Evolutionary conservation across 1,140 invertebrate genomes (phyloP).

Genomic region (Papilio polyxenes): DNA sequence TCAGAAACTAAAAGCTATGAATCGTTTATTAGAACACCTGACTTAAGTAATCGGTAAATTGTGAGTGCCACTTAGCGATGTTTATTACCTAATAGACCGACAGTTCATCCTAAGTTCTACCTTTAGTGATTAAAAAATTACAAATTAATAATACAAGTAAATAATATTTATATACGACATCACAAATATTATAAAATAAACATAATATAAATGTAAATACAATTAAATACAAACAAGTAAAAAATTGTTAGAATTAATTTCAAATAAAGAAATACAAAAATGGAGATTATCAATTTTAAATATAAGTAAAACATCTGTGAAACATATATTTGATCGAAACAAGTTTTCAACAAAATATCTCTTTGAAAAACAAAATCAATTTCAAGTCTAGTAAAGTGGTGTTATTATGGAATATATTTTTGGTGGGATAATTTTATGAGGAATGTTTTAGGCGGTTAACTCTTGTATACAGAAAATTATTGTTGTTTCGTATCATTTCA

Average conservation of each 20-base stretch:
- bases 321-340: no score
- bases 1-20: no score
- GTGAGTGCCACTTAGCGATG: no score
- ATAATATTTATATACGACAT: no score
- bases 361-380: not conserved
- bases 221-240: not conserved
- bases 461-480: not conserved
- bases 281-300: not conserved
- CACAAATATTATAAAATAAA: constrained; percentile 2
- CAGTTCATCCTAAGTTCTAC: no score
- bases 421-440: not conserved
- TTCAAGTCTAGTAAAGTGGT: not conserved
- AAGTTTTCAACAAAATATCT: not conserved
- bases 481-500: not conserved
- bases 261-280: not conserved
- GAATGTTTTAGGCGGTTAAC: not conserved
- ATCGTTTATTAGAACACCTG: no score
- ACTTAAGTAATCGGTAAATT: no score
- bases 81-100: no score
- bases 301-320: not conserved
- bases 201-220: not conserved
- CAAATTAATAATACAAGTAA: no score
- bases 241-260: not conserved
- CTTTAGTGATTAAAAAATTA: no score
- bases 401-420: constrained; percentile 1